Base-by-base conservation (phyloP, 2,797 vertebrate species). In the Protonibea diacanthus region DNA sequence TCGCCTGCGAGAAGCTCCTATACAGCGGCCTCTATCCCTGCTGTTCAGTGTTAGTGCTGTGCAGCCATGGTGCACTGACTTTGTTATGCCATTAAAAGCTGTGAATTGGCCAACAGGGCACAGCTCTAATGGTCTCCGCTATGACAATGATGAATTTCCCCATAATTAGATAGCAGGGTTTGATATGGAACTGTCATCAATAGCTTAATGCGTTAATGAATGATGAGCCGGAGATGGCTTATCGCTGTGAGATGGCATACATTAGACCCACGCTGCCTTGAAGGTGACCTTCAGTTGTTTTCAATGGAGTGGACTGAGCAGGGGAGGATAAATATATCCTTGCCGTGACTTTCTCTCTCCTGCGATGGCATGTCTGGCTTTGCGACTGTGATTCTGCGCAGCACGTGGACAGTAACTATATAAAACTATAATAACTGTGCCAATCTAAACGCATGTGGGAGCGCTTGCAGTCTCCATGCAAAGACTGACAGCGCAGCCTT, bases 81-180 rank as follows among this genome's bases (percentile, higher is more conserved):
- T 83, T 83, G 86, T 88, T 85, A 78, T 70, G 80, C 79, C 74
- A 65, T 86, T 83, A 79, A 88, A 80, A 85, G 70, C 68, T 74
- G 74, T 11, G 66, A 78, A 76, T 80, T 61, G 76, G 65, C 85
- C 85, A 76, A 83, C 62, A 38, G 82, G 62, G 67, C 78, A 58
- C 42, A 33, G 75, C 86, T 81, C 65, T 81, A 89, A 86, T 71
- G 68, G 63, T 66, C 75, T 80, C 69, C 14, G 62, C 81, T 57
- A 61, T 77, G 86, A 92, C 82, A 86, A 71, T 89, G 91, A 93
- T 89, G 63, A 74, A 93, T 88, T 55, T 71, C 53, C 23, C 77
- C 44, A 55, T 90, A 88, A 92, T 90, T 80, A 87, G 68, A 71
- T 66, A 58, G 80, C 68, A 64, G 67, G 44, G 69, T 87, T 86